phyloP scores from a whole-genome alignment of 53 echinoderm and acorn worm species.

The Crossaster papposus region DNA sequence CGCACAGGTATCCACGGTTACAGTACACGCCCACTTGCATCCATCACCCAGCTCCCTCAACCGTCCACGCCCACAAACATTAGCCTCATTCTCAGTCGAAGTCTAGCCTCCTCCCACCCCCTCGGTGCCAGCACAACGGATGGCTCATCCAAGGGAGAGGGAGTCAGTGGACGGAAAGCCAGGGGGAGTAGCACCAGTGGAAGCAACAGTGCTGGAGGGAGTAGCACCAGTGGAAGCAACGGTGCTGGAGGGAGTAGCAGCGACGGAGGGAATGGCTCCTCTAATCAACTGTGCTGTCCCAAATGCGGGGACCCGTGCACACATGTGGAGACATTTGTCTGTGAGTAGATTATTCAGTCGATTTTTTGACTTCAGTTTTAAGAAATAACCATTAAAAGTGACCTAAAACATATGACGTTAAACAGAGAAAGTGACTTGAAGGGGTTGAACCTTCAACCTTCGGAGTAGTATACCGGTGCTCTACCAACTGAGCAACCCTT shows the following conservation, averaged over 20 bases:
- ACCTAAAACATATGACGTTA: too few relatives aligned
- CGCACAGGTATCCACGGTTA: constrained; percentile 52
- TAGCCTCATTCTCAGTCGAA: constrained; percentile 27
- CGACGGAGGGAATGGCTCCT: constrained; percentile 60
- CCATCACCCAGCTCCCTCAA: constrained; percentile 3
- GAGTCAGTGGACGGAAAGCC: constrained; percentile 41
- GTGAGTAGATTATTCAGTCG: constrained; percentile 68
- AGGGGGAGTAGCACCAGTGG: constrained; percentile 47
- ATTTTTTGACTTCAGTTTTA: not conserved
- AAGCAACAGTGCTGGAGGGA: constrained; percentile 47
- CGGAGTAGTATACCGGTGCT: too few relatives aligned
- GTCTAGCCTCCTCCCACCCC: constrained; percentile 5
- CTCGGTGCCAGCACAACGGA: constrained; percentile 16
- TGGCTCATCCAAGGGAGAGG: constrained; percentile 19
- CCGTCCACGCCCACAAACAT: not conserved
- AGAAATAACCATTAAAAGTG: too few relatives aligned
- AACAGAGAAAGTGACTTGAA: not conserved
- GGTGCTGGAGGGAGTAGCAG: constrained; percentile 61
- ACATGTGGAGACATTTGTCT: constrained; percentile 98
- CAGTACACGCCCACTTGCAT: constrained; percentile 30
- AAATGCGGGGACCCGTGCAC: constrained; percentile 98
- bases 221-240: constrained; percentile 36
- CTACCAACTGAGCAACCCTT: too few relatives aligned
- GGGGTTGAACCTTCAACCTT: too few relatives aligned
- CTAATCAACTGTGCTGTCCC: constrained; percentile 87